Conservation (phyloP, 2,113 vertebrate species). For the Lepus americanus region DNA sequence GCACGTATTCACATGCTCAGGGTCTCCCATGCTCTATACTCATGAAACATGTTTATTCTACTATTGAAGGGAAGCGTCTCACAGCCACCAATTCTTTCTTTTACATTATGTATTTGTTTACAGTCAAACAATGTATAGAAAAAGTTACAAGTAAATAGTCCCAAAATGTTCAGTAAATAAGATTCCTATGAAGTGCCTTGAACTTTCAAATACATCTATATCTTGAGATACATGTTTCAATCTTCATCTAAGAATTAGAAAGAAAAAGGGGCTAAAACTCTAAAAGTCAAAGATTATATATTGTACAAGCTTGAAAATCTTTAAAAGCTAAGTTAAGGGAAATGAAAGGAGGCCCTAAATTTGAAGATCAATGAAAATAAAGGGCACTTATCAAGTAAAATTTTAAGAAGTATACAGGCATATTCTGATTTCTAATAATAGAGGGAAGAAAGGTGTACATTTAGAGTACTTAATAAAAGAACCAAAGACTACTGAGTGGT, state of each 20-base stretch:
- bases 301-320: constrained; percentile 42
- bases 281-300: constrained; percentile 64
- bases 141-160: neutral
- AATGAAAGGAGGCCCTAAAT: constrained; percentile 45
- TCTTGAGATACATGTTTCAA: neutral
- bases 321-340: constrained; percentile 43
- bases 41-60: neutral
- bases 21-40: neutral
- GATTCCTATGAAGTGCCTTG: neutral
- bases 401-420: constrained; percentile 44
- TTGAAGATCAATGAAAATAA: constrained; percentile 51
- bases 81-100: constrained; percentile 22
- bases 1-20: neutral
- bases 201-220: constrained; percentile 24
- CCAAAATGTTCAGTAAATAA: constrained; percentile 51
- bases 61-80: neutral
- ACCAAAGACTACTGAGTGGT: neutral
- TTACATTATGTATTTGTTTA: constrained; percentile 33
- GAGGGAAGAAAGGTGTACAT: neutral
- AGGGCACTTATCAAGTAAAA: constrained; percentile 48
- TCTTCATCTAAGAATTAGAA: constrained; percentile 33
- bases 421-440: constrained; percentile 38
- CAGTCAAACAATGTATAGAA: constrained; percentile 36
- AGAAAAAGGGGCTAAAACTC: constrained; percentile 24
- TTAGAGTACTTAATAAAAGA: constrained; percentile 25